These are phyloP conservation scores for Strigamia crassipes DNA, from an alignment of 2,888 invertebrate species.

Conservation along the genomic window DNA sequence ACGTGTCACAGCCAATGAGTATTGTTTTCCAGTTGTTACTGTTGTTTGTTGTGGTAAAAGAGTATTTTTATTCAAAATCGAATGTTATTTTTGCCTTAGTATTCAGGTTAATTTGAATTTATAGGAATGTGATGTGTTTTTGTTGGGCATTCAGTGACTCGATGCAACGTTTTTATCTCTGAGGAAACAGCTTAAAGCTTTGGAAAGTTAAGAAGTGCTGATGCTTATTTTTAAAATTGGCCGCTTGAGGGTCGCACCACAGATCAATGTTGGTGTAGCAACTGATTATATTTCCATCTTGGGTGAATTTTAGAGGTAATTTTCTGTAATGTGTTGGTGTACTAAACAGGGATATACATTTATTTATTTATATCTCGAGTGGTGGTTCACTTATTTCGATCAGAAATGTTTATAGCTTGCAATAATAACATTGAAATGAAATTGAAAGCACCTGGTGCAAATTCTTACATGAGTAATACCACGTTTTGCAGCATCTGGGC, in stretches of 20 bases:
- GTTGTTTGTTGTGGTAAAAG: too few species aligned
- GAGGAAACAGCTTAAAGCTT: not conserved
- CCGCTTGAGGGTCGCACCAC: not conserved
- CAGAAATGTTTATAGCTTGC: not conserved
- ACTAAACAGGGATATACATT: not conserved
- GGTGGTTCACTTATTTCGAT: not conserved
- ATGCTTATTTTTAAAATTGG: not conserved
- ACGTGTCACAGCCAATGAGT: too few species aligned
- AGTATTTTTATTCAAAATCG: too few species aligned
- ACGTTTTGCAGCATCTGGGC: slow-evolving; percentile 21
- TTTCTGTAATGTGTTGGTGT: not conserved
- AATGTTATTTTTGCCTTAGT: too few species aligned
- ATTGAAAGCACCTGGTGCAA: slow-evolving; percentile 16
- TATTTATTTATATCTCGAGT: not conserved
- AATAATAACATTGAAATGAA: slow-evolving; percentile 16
- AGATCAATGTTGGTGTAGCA: not conserved
- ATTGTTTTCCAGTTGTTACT: too few species aligned
- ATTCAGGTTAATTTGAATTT: not conserved
- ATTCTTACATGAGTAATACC: slow-evolving; percentile 2
- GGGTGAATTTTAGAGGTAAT: not conserved
- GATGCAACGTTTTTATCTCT: not conserved
- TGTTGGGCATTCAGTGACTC: not conserved
- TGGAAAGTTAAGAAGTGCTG: not conserved
- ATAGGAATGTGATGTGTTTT: not conserved
- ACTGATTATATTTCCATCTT: not conserved